Base-by-base conservation (phyloP, 2,113 vertebrate genomes). In the Pteruthius melanotis region DNA sequence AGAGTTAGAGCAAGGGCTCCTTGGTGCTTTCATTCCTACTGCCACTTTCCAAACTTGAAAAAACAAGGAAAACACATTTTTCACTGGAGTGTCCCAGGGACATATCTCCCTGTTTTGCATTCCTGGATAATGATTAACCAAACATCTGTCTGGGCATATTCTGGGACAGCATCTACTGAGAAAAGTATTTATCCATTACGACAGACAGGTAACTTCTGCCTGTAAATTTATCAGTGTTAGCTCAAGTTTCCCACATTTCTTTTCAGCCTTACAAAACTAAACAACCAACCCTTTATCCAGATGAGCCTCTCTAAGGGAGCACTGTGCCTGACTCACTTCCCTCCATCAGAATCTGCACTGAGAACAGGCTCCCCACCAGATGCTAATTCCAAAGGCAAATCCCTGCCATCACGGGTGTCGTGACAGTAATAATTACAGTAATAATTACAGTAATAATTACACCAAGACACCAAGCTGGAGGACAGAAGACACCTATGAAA, bases 351-450 rank as follows among this genome's bases (percentile, higher is more conserved):
- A 71, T 30, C 22, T 52, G 21, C 26, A 50, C 27, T 6, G 22
- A 35, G 26, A 81, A 59, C 17, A 64, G 10, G 45, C 20, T 65
- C 14, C 7, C 24, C 33, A 31, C 26, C 40, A 27, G 57, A 52
- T 37, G 7, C 26, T 30, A 56, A 60, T 22, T 15, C 53, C 59
- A 45, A 61, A 40, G 12, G 27, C 15, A 59, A 76, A 64, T 40
- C n/a, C 37, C 22, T 40, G 45, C 50, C 9, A 42, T 13, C 14
- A 1, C 4, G 19, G 6, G 13, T 37, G 47, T 9, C 0, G 1
- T 45, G 42, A 31, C 26, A 50, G 37, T 7, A 31, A 21, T 42
- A 40, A 42, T 49, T 50, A 28, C 0, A 35, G 30, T 16, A 31
- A 21, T 42, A 40, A 42, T 49, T 50, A 28, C 0, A 35, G 30